Percentiles rank a stretch among this genome's conserved stretches.
Conservation (phyloP, 2,888 invertebrate genomes). For the Drosophila dives region DNA sequence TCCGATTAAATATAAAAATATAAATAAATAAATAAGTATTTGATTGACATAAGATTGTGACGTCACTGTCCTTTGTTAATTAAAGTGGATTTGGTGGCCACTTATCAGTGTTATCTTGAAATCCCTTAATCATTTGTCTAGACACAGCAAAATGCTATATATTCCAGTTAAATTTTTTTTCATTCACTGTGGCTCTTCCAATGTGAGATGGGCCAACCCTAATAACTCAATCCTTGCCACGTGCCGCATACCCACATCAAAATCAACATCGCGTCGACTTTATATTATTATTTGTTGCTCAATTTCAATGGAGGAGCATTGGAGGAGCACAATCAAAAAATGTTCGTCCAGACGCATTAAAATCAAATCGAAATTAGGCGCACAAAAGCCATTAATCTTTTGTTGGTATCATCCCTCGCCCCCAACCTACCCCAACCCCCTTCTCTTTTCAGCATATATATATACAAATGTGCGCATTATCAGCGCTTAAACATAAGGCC, state of each 20-base stretch:
- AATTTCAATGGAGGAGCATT: constrained; percentile 24
- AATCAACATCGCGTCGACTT: constrained; percentile 23
- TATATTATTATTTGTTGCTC: constrained; percentile 25
- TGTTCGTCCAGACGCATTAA: constrained; percentile 59
- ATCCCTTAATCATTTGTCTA: constrained; percentile 14
- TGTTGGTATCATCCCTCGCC: constrained; percentile 7
- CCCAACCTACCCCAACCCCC: not conserved
- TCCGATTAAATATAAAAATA: not conserved
- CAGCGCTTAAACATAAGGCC: constrained; percentile 60
- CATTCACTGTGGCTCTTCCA: not conserved
- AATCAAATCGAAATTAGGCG: constrained; percentile 77
- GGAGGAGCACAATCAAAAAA: constrained; percentile 51
- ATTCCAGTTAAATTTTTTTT: not conserved
- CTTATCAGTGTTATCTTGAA: not conserved
- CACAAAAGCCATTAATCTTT: constrained; percentile 70
- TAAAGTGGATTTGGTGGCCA: not conserved
- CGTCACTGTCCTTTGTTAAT: not conserved
- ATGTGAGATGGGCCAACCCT: constrained; percentile 22
- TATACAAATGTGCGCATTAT: constrained; percentile 57
- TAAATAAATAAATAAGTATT: not conserved
- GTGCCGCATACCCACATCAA: constrained; percentile 43
- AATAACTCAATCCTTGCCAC: constrained; percentile 41
- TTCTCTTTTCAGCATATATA: not conserved
- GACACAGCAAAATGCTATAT: constrained; percentile 4
- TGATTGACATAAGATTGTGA: not conserved